phyloP scores from a whole-genome alignment of 2,113 vertebrate species.

The Canis aureus region DNA sequence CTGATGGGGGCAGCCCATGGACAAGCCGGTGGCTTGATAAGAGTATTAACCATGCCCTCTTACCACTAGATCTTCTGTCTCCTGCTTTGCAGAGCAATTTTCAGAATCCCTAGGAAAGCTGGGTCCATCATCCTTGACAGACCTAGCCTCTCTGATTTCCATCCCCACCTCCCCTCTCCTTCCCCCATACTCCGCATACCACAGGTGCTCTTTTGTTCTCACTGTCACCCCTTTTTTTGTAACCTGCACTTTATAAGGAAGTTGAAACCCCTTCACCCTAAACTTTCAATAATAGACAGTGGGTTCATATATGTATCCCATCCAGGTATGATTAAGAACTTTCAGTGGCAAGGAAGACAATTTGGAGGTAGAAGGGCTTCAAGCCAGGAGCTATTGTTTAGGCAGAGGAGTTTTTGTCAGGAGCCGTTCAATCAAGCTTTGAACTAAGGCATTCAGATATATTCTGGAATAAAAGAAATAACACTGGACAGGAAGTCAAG shows the following conservation, averaged over 20 bases:
- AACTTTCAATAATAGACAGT: background rate
- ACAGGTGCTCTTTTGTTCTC: background rate
- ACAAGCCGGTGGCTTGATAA: background rate
- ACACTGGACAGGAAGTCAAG: background rate
- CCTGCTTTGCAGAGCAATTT: background rate
- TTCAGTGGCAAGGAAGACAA: background rate
- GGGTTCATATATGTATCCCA: background rate
- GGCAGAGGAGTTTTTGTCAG: background rate
- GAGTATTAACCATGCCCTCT: fast-evolving
- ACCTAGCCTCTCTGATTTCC: background rate
- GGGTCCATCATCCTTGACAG: fast-evolving
- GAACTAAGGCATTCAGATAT: background rate
- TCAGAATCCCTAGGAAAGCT: background rate
- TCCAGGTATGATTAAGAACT: background rate
- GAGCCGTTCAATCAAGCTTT: background rate
- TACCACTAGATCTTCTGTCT: too few species aligned
- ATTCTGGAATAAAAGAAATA: background rate
- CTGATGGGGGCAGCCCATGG: background rate
- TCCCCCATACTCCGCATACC: background rate
- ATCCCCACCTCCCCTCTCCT: fast-evolving
- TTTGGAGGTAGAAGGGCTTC: background rate
- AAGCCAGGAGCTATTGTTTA: background rate
- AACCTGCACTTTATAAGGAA: background rate
- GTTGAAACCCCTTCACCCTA: background rate
- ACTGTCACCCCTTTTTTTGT: background rate